Evolutionary conservation across 1,140 invertebrate genomes (phyloP), one percentile per base, ranked within the genome.

Genomic region (Chionoecetes opilio): DNA sequence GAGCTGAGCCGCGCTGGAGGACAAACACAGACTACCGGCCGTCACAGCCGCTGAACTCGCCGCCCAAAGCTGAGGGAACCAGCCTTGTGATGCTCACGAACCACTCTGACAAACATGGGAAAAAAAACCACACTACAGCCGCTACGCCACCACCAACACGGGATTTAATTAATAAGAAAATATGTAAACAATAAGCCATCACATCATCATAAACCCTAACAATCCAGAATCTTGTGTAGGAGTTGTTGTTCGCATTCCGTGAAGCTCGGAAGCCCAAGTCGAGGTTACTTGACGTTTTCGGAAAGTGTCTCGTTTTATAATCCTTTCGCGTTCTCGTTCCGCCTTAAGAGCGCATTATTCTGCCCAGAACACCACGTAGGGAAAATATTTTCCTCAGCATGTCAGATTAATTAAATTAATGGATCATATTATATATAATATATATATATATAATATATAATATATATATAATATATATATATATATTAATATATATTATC

Each of bases 341-440:
- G 93, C 75, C 46, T 88, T 32, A 91, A 86, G 93, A 82, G n/a
- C 89, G 31, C 82, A 94, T 94, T 94, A 94, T 94, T 94, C 93
- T 85, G 93, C 90, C 82, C 75, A 89, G 89, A 94, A 94, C 63
- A 75, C 63, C 63, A 91, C 87, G 37, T 84, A 91, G 90, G 87
- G 93, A 94, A 94, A 93, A 93, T 85, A 93, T 93, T 93, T 93
- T 89, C 93, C 93, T 86, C 32, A 93, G 88, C 88, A 93, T 93
- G 93, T 93, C 93, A 93, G 86, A 88, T 46, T 88, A 93, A 89
- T 93, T 82, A 93, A 93, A 93, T 93, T 93, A 93, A 93, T 93
- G 86, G 93, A 46, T 88, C n/a, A 26, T 26, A 38, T 93, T 89
- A 93, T 93, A 53, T 85, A 46, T 88, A 3, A 26, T 26, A 38